Evolutionary conservation across 2,797 vertebrate genomes (phyloP), one percentile per base, ranked within the genome.

Genomic region (Bryconaethiops microstoma): DNA sequence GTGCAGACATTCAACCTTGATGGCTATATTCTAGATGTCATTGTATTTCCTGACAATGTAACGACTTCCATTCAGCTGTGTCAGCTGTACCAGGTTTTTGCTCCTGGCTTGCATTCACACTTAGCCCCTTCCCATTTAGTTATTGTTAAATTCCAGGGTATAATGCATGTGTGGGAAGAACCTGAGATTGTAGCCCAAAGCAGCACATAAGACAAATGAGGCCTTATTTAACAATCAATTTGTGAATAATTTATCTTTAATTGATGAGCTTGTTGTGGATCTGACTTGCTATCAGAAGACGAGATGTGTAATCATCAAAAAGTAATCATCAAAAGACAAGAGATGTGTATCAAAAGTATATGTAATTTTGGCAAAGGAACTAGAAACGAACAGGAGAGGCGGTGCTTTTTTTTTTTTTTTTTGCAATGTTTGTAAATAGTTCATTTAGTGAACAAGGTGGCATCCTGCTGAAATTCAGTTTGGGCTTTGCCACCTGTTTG

Each of bases 401-500:
- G 25, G 25, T 23, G 17, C 19, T 13, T 39, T 19, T 29, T 19
- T 40, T 45, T 45, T 10, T 13, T 39, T 19, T 29, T 19, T 40
- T 45, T 45, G 42, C 29, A 29, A 29, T n/a, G 52, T n/a, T 23
- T 14, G 25, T 74, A 59, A 21, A 39, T 39, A 17, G 68, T 29
- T 23, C 21, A 25, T 52, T 42, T 67, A 9, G 7, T 54, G 13
- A 13, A 54, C 25, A 7, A 29, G 17, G n/a, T 48, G 55, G 42
- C 73, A 5, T 65, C 75, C 67, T 69, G 78, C 77, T 79, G 78
- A 57, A 35, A 55, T 79, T 74, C 74, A 52, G 78, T 62, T 65
- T 77, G 73, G 25, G 48, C 50, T 80, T 82, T 50, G 40, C 67
- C 68, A 72, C 63, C 54, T 84, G 79, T 82, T 69, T 63, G 50